Base-by-base conservation (phyloP, 1,140 invertebrate genomes). In the Drosophila pruinosa region DNA sequence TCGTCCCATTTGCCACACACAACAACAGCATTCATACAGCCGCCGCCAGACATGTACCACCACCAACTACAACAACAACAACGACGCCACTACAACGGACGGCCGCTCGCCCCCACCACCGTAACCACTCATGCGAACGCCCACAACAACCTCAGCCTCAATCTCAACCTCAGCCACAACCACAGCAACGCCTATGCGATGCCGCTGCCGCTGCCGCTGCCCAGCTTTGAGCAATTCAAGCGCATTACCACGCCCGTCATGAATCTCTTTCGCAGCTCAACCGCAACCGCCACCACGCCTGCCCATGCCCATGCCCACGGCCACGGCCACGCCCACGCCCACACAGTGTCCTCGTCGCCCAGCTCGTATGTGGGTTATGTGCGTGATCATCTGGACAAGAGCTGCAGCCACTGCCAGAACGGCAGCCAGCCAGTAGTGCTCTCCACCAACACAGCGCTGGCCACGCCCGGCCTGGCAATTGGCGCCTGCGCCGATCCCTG, bases 181-280 rank as follows among this genome's bases (percentile, higher is more conserved):
- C 31, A 36, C 43, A 43, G 41, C 38, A 53, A 56, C 56, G 34
- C 56, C 58, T 70, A 75, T 64, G 41, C 48, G 41, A 38, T 34
- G 31, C 31, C 31, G 31, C n/a, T 63, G 43, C 61, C 71, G 73
- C 81, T 57, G 65, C 77, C 61, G 63, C 80, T 83, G 72, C 63
- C 78, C 52, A 78, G 78, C 75, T 90, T 82, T 68, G 86, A 90
- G 61, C 85, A 77, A 71, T 89, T 90, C 71, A 90, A 90, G 74
- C 83, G 83, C 64, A 62, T 90, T 67, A 83, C 89, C 67, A 74
- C 85, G 68, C 89, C 89, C 70, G 80, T 90, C 65, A 86, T 89
- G 63, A 91, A 89, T 76, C 80, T 90, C 72, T 91, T 91, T 83
- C 90, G 90, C 71, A 89, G 85, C 73, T 89, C 89, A 38, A 63